Percentiles rank a stretch among this genome's conserved stretches.
phyloP scores from a whole-genome alignment of 2,888 invertebrate species.

The Thymelicus acteon region DNA sequence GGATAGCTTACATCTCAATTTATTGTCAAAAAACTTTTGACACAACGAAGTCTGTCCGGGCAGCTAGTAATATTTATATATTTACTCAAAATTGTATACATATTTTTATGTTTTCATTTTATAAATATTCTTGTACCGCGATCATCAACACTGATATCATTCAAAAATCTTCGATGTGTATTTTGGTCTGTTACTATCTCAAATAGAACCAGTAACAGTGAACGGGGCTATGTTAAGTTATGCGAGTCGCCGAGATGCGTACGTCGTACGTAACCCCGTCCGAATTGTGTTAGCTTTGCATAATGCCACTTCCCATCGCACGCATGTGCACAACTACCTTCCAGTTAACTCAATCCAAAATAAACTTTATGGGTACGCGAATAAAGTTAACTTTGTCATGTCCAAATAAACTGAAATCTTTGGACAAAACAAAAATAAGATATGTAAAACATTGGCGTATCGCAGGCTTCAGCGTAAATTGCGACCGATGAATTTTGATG shows the following conservation, averaged over 20 bases:
- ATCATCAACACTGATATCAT: too few relatives aligned
- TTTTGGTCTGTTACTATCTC: background rate
- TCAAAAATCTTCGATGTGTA: background rate
- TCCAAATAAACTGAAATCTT: constrained; percentile 15
- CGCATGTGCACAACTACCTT: constrained; percentile 6
- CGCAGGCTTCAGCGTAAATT: background rate
- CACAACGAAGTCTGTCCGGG: too few relatives aligned
- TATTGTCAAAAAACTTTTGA: too few relatives aligned
- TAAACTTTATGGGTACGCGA: background rate
- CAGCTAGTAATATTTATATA: too few relatives aligned
- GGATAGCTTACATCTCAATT: too few relatives aligned
- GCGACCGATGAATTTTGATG: background rate
- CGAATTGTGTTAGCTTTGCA: constrained; percentile 9
- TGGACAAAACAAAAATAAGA: constrained; percentile 7
- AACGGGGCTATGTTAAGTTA: background rate
- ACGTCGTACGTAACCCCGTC: background rate
- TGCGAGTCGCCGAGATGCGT: background rate
- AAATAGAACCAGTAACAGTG: background rate
- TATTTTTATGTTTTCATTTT: too few relatives aligned
- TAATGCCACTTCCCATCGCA: constrained; percentile 2
- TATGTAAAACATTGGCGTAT: constrained; percentile 9
- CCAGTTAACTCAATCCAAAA: background rate
- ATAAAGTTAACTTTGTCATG: background rate
- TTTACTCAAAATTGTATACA: too few relatives aligned
- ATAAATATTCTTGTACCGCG: too few relatives aligned